Evolutionary conservation across 2,888 invertebrate genomes (phyloP), one percentile per base, ranked within the genome.

Genomic region (Tetragonula carbonaria): DNA sequence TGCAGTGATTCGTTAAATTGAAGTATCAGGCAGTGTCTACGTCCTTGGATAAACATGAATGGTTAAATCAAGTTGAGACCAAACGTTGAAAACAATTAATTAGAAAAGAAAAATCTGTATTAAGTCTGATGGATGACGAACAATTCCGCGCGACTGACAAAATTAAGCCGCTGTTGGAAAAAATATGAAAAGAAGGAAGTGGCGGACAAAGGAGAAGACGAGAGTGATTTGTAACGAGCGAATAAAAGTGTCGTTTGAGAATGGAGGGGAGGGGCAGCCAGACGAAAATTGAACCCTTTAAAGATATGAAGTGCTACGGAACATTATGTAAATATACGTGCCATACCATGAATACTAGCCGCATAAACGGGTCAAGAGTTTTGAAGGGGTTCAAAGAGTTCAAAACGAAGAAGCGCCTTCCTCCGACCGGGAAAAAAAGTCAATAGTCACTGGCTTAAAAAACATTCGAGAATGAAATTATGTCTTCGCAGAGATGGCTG

Each of bases 321-420:
- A 81, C 74, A 78, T 82, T 82, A 82, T 78, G 82, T 72, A 84
- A 84, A 84, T 79, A 73, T 67, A 73, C 72, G 70, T 55, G 62
- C 14, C 66, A 38, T 67, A 38, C 59, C 45, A 55, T 75, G 72
- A 75, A 79, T 75, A 68, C 51, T 57, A 28, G 67, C 50, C 55
- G 33, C 45, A 82, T 65, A 79, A 82, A 63, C 63, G 75, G 82
- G 84, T 82, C 84, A 84, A 79, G 78, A 28, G 79, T 79, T 82
- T 53, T 45, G 63, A 82, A 82, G 66, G 23, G 74, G 57, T 67
- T 74, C 59, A 78, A 72, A 74, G 70, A 59, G 57, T 62, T 62
- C 28, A 72, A 74, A 77, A 70, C 45, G 57, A 68, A 62, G 70
- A 62, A 51, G 65, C 51, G 53, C 38, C 14, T 16, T 8, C 21